These are phyloP conservation scores for Dryococelus australis DNA, from an alignment of 2,888 invertebrate genomes.

Conservation along the genomic window DNA sequence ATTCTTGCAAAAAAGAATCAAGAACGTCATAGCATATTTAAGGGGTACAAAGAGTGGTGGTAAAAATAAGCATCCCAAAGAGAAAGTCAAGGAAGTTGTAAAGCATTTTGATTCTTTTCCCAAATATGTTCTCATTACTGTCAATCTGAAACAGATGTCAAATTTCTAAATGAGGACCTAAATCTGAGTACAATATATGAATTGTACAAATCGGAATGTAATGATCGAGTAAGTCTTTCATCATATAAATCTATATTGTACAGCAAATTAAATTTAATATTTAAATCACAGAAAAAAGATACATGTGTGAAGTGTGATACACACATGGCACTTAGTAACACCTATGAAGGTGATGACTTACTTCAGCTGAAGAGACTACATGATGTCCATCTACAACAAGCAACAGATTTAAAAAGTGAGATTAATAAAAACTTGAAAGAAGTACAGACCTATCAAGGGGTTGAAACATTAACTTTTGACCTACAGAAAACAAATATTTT, in stretches of 20 bases:
- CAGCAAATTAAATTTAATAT: background rate
- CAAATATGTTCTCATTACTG: background rate
- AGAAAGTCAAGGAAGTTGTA: background rate
- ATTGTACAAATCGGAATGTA: background rate
- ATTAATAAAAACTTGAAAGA: background rate
- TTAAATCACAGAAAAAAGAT: background rate
- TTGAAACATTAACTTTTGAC: background rate
- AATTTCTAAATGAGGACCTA: background rate
- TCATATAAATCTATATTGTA: background rate
- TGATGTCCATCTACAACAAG: background rate
- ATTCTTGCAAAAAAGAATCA: too few relatives aligned
- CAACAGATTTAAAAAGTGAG: background rate
- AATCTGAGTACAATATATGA: background rate
- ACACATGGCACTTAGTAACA: background rate
- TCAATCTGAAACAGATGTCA: background rate
- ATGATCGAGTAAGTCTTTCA: background rate
- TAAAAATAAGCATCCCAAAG: background rate
- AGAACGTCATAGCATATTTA: background rate
- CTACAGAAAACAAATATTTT: background rate
- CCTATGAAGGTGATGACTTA: slow-evolving; percentile 9
- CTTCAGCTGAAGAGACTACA: background rate
- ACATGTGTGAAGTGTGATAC: background rate
- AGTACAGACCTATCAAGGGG: background rate
- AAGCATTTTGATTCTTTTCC: background rate
- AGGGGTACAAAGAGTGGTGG: slow-evolving; percentile 16